phyloP scores from a whole-genome alignment of 2,113 vertebrate species.

The Poicephalus meyeri region DNA sequence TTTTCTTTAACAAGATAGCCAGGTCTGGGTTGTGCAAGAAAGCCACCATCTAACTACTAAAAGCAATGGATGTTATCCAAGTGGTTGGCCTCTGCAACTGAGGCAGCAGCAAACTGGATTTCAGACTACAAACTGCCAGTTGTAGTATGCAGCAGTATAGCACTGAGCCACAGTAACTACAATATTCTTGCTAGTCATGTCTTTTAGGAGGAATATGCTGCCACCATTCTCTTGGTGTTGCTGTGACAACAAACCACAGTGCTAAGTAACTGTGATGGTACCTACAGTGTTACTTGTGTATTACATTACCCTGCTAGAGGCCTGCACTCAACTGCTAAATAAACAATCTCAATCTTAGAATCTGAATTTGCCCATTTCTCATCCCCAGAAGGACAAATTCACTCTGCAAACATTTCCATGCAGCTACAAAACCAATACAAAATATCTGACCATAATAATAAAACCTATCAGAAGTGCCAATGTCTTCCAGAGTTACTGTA shows the following conservation, averaged over 20 bases:
- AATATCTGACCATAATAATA: neutral
- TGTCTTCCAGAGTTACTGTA: neutral
- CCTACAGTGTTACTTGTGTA: neutral
- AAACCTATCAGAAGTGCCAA: neutral
- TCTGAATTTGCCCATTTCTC: neutral
- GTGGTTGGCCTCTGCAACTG: neutral
- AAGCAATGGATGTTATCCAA: neutral
- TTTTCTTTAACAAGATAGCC: neutral
- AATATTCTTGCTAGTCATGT: neutral
- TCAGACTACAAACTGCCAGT: neutral
- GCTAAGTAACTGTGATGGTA: neutral
- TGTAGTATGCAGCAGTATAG: neutral
- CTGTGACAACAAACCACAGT: neutral
- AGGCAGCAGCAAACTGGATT: neutral
- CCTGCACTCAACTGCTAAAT: neutral
- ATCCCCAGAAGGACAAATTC: neutral
- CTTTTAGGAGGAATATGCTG: neutral
- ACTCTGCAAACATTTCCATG: neutral
- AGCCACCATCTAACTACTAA: neutral
- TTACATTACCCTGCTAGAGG: neutral
- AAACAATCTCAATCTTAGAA: neutral
- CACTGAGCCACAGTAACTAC: neutral
- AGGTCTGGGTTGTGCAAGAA: neutral
- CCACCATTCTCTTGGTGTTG: neutral
- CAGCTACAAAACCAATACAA: neutral